Base-by-base conservation (phyloP, 2,797 vertebrate genomes). In the Limnodromus scolopaceus region DNA sequence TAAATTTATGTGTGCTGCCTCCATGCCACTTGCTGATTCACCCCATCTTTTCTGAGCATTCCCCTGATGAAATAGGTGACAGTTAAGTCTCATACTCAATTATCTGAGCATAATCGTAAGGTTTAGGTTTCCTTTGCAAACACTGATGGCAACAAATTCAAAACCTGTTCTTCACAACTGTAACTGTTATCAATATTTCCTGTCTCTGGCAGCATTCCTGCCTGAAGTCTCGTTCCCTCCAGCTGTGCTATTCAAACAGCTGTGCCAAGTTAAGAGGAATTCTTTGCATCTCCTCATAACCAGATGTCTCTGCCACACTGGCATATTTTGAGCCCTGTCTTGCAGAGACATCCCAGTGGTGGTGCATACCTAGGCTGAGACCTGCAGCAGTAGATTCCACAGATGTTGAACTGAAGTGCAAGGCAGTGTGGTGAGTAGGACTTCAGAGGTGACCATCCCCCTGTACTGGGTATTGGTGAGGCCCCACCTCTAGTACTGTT, bases 231-330 rank as follows among this genome's bases (percentile, higher is more conserved):
- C 22, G 1, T 39, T 87, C 38, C 9, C 7, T 84, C 51, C 45
- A 85, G 87, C 43, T 87, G 66, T 87, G 49, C 38, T 58, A 4
- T 61, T 82, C 38, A 49, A 9, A 17, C 3, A 6, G 36, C 48
- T 85, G 27, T 70, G 55, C 34, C 64, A 77, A 60, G 16, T n/a
- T 51, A 38, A 43, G 45, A 78, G 43, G 46, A 39, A 24, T 60
- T 54, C 36, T 65, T 60, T 84, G 51, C 27, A 60, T 85, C 17
- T 66, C 25, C 4, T 14, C 1, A 0, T 48, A 24, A 38, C 23
- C 2, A 0, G 46, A 16, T 32, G 17, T 48, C 17, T 84, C 55
- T 60, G 30, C 27, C 15, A 10, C 22, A 4, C 0, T 9, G n/a
- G 13, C 5, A 0, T 15, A 2, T 16, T 80, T 60, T 55, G 58